Percentiles rank a stretch among this genome's conserved stretches.
These are phyloP conservation scores for Adrianichthys oophorus DNA, from an alignment of 2,797 vertebrate genomes.

Conservation along the genomic window DNA sequence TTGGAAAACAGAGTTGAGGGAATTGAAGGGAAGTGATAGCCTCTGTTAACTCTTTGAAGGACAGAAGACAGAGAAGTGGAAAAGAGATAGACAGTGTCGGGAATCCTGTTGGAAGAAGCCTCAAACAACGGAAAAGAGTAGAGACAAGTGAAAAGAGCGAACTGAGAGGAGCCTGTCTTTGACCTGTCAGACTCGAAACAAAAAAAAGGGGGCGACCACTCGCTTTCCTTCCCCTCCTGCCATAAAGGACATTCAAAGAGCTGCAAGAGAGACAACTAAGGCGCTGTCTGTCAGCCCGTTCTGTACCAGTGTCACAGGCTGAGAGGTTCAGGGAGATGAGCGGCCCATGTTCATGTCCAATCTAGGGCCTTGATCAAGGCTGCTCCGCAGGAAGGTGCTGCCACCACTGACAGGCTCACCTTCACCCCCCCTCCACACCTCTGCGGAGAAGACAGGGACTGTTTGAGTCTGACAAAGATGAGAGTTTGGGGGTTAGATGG, in stretches of 20 bases:
- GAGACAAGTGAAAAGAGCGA: constrained; percentile 20
- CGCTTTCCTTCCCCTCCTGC: constrained; percentile 38
- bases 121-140: background rate
- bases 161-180: constrained; percentile 44
- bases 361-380: constrained; percentile 76
- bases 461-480: constrained; percentile 53
- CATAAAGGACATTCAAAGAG: constrained; percentile 65
- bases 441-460: constrained; percentile 41
- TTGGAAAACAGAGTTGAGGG: constrained; percentile 7
- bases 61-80: constrained; percentile 7
- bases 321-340: constrained; percentile 46
- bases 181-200: constrained; percentile 64
- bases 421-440: constrained; percentile 27
- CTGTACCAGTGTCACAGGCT: constrained; percentile 58
- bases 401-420: constrained; percentile 72
- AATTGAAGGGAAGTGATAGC: constrained; percentile 5
- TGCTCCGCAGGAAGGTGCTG: constrained; percentile 61
- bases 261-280: constrained; percentile 44
- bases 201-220: constrained; percentile 25
- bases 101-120: background rate
- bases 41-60: background rate
- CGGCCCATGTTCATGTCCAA: constrained; percentile 59
- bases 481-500: constrained; percentile 31
- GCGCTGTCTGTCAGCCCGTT: constrained; percentile 67
- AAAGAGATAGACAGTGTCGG: constrained; percentile 10